phyloP scores from a whole-genome alignment of 2,888 invertebrate genomes.

The Hololepta plana region DNA sequence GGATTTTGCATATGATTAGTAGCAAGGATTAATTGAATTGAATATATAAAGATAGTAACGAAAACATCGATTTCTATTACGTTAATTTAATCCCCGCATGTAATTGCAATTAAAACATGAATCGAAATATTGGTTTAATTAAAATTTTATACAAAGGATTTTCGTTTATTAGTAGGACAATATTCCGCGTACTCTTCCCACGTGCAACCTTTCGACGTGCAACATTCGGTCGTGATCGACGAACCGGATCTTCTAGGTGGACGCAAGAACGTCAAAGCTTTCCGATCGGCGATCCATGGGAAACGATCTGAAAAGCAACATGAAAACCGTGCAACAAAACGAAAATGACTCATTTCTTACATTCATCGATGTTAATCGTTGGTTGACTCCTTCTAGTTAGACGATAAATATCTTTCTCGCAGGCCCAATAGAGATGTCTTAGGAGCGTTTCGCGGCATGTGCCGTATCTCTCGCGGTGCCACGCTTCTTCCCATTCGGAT shows the following conservation, averaged over 20 bases:
- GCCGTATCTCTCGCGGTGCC: slow-evolving; percentile 38
- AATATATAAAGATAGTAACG: slow-evolving; percentile 3
- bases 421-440: slow-evolving; percentile 39
- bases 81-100: too few relatives aligned
- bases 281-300: slow-evolving; percentile 25
- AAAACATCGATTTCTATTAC: too few relatives aligned
- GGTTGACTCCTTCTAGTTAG: slow-evolving; percentile 28
- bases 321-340: too few relatives aligned
- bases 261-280: slow-evolving; percentile 18
- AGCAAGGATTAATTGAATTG: too few relatives aligned
- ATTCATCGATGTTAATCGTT: too few relatives aligned
- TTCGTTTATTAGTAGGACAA: slow-evolving; percentile 37
- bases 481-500: slow-evolving; percentile 37
- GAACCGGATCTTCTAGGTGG: slow-evolving; percentile 16
- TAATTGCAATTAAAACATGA: too few relatives aligned
- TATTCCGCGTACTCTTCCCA: slow-evolving; percentile 49
- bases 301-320: slow-evolving; percentile 14
- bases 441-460: slow-evolving; percentile 36
- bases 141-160: slow-evolving; percentile 15
- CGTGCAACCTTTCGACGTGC: slow-evolving; percentile 36
- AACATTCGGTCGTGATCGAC: slow-evolving; percentile 40
- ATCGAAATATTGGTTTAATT: slow-evolving; percentile 5
- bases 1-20: too few relatives aligned
- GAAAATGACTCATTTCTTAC: too few relatives aligned
- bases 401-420: slow-evolving; percentile 42